phyloP scores from a whole-genome alignment of 2,888 invertebrate species.

The Dione vanillae region DNA sequence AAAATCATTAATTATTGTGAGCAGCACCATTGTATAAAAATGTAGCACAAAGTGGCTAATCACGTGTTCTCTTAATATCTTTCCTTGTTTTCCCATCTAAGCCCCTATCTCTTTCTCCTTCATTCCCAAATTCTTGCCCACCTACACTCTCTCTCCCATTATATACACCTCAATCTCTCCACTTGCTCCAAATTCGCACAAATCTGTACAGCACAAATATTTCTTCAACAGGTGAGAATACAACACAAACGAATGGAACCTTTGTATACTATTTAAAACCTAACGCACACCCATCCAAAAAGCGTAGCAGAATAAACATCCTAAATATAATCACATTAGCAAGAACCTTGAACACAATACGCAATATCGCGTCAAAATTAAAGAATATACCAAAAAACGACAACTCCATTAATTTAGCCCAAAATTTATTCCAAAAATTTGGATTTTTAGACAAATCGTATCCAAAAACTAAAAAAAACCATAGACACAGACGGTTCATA shows the following conservation, averaged over 20 bases:
- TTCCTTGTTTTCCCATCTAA: no score
- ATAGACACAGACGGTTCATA: slow-evolving; percentile 63
- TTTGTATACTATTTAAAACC: slow-evolving; percentile 38
- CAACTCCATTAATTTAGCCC: neutral
- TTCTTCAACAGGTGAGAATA: slow-evolving; percentile 43
- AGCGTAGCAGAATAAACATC: neutral
- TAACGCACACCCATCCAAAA: slow-evolving; percentile 21
- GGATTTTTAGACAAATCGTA: neutral
- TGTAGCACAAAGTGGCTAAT: no score
- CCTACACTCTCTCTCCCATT: no score
- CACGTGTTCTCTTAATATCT: no score
- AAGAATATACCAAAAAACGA: slow-evolving; percentile 3
- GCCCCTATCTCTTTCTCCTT: no score
- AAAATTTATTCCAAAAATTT: neutral
- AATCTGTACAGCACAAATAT: slow-evolving; percentile 40
- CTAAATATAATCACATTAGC: slow-evolving; percentile 6
- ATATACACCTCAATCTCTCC: no score
- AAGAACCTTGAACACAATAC: neutral
- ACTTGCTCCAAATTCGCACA: neutral
- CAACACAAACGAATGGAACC: slow-evolving; percentile 24
- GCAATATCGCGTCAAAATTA: neutral
- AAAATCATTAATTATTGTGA: no score
- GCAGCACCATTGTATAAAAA: no score
- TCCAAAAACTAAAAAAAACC: slow-evolving; percentile 7
- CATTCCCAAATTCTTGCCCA: no score